phyloP scores from a whole-genome alignment of 2,888 invertebrate species.

The Hydrotaea cyrtoneurina region DNA sequence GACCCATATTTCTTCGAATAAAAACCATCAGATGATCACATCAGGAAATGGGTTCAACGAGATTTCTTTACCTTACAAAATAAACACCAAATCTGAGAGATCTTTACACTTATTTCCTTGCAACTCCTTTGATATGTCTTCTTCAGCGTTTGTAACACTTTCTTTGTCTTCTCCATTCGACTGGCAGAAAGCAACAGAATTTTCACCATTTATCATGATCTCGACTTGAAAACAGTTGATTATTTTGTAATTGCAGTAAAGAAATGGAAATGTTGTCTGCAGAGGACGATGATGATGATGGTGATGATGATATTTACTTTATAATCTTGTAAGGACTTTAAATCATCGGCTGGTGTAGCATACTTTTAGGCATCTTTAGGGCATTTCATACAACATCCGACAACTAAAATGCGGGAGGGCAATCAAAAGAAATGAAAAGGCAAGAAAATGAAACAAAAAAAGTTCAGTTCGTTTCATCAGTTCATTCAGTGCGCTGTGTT shows the following conservation, averaged over 20 bases:
- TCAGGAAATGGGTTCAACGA: too few relatives aligned
- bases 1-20: too few relatives aligned
- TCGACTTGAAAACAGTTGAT: not conserved
- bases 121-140: not conserved
- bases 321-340: conserved; percentile 48
- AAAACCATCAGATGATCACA: too few relatives aligned
- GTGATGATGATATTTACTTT: conserved; percentile 33
- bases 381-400: conserved; percentile 15
- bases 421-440: not conserved
- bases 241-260: conserved; percentile 14
- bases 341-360: conserved; percentile 16
- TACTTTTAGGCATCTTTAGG: conserved; percentile 41
- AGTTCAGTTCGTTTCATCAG: not conserved
- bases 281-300: not conserved
- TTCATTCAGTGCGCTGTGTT: conserved; percentile 16
- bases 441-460: not conserved
- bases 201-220: conserved; percentile 13
- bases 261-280: not conserved
- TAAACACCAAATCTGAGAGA: too few relatives aligned
- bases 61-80: too few relatives aligned
- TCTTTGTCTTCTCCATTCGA: not conserved
- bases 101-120: too few relatives aligned
- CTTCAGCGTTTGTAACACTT: not conserved
- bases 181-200: not conserved
- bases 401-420: not conserved